Evolutionary conservation across 2,888 invertebrate genomes (phyloP).

Genomic region (Subacronicta megacephala): DNA sequence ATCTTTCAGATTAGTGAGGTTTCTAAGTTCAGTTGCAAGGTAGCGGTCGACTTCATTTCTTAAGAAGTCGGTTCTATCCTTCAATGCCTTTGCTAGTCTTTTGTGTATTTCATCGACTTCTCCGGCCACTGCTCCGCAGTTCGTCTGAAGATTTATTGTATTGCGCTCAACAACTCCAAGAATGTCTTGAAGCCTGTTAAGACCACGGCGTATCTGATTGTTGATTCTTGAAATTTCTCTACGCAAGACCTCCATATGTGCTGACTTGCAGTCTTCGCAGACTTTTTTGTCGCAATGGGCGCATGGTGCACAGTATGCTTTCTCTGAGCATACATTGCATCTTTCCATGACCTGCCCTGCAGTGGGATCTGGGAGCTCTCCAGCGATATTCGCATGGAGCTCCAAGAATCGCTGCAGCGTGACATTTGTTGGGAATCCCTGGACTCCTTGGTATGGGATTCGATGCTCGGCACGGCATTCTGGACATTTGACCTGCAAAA

Average conservation of each 20-base stretch:
- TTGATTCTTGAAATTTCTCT: conserved; percentile 97
- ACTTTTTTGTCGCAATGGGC: conserved; percentile 99
- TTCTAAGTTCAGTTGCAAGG: conserved; percentile 95
- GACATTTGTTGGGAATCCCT: conserved; percentile 98
- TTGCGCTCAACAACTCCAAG: conserved; percentile 96
- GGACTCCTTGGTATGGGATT: conserved; percentile 98
- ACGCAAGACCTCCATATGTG: conserved; percentile 98
- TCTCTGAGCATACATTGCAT: conserved; percentile 97
- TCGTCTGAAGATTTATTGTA: conserved; percentile 95
- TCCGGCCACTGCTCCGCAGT: conserved; percentile 96
- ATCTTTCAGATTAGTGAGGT: conserved; percentile 96
- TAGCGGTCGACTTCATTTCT: conserved; percentile 98
- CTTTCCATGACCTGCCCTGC: conserved; percentile 98
- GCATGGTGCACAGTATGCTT: conserved; percentile 96
- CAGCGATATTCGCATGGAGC: conserved; percentile 97
- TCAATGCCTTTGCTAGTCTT: conserved; percentile 95
- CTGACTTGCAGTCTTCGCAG: conserved; percentile 98
- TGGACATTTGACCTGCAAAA: conserved; percentile 96
- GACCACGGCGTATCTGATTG: conserved; percentile 96
- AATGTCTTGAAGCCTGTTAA: conserved; percentile 97
- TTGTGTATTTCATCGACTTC: conserved; percentile 98
- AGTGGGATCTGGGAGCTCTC: conserved; percentile 96
- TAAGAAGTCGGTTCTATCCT: conserved; percentile 96
- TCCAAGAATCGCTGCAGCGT: conserved; percentile 98
- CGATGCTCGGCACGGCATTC: conserved; percentile 99